Evolutionary conservation across 1,140 invertebrate genomes (phyloP), one percentile per base, ranked within the genome.

Genomic region (Drosophila littoralis): DNA sequence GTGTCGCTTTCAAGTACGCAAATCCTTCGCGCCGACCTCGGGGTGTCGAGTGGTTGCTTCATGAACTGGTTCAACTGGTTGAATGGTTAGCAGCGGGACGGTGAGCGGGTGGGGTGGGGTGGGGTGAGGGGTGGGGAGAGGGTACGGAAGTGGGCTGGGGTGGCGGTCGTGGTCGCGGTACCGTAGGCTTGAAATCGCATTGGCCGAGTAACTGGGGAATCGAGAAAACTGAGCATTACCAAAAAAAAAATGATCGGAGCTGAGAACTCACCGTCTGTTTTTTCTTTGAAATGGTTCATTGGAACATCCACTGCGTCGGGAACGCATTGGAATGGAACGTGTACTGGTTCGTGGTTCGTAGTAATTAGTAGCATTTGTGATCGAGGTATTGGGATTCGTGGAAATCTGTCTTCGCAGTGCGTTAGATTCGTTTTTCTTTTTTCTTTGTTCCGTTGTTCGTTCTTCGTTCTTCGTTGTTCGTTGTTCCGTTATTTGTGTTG

Each of bases 171-270:
- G 22, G 22, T 28, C 22, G 22, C 22, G 22, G 22, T 28, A 70
- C 60, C 68, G 68, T 70, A 48, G 3, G 60, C 59, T 64, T 70
- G 67, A 70, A 70, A 54, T 63, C 59, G 35, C 10, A n/a, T 6
- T 54, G 57, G 22, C 58, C 35, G n/a, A 50, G 7, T 22, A 59
- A 35, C 45, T 51, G 33, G 1, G n/a, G 32, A 33, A 15, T 22
- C 10, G 9, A 4, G 15, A 10, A 10, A 22, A 13, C 12, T 13
- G 4, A 46, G 7, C 15, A 12, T n/a, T 22, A 46, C 7, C 45
- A 0, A 2, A 50, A 50, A 1, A 0, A 2, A 50, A 50, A 1
- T 10, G 15, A 28, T 28, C 22, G 15, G n/a, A 1, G 40, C 5
- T 6, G 2, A 7, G 6, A 43, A 7, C 40, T 45, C 9, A 45